A percentile compares a stretch with the other conserved stretches of the same genome.
phyloP scores from a whole-genome alignment of 2,113 vertebrate species.

The Thinocorus orbignyianus region DNA sequence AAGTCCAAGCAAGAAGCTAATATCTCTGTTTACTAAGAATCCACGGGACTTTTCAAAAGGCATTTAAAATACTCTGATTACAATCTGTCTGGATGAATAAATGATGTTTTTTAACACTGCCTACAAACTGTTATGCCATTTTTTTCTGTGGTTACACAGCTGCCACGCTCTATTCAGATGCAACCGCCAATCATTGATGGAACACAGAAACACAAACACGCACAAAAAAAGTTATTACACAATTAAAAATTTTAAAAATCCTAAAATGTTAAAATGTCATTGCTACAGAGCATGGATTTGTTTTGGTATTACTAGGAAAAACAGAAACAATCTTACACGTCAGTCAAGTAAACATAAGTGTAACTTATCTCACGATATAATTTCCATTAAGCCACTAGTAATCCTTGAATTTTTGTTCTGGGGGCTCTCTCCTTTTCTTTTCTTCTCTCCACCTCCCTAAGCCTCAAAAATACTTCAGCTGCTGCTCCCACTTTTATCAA shows the following conservation, averaged over 20 bases:
- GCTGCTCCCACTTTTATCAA: not conserved
- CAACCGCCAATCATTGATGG: not conserved
- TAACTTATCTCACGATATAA: not conserved
- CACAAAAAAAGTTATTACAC: not conserved
- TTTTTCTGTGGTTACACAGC: not conserved
- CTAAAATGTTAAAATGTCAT: not conserved
- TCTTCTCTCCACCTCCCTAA: not conserved
- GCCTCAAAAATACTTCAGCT: not conserved
- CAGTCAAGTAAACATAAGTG: not conserved
- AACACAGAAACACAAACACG: not conserved
- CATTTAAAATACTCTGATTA: not conserved
- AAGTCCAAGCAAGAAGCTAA: not conserved
- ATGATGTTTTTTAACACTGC: not conserved
- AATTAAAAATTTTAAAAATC: not conserved
- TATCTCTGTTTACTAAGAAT: not conserved
- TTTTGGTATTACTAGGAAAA: not conserved
- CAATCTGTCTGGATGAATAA: not conserved
- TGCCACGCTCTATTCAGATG: not conserved
- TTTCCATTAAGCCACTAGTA: not conserved
- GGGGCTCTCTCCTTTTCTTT: not conserved
- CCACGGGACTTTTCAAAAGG: not conserved
- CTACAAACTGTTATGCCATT: not conserved
- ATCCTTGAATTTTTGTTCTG: not conserved
- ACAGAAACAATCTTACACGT: not conserved
- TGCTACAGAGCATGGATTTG: not conserved